Base-by-base conservation (phyloP, 2,888 invertebrate genomes). In the Hydrotaea diabolus region DNA sequence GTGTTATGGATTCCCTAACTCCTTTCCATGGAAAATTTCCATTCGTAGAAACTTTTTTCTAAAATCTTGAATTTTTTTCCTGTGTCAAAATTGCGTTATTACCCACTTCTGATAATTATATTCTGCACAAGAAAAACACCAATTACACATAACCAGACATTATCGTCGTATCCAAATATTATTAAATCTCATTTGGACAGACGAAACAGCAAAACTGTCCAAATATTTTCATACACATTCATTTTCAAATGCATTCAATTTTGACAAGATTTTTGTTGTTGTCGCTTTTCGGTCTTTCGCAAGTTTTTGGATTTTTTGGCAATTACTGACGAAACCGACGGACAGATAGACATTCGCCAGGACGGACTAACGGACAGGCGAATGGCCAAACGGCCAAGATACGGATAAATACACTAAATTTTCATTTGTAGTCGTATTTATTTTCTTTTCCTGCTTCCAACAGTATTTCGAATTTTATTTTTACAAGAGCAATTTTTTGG, bases 361-460 rank as follows among this genome's bases (percentile, higher is more conserved):
- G 81, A 85, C 82, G 55, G 76, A 79, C 76, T 72, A 26, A 31
- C 31, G 31, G 7, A 31, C 2, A 15, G 59, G 59, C 36, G 66
- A 43, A 7, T 69, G 69, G 77, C 73, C 80, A 79, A 77, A 46
- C 59, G 17, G 39, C 36, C 46, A n/a, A 57, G 43, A 43, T 26
- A 59, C 59, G 26, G 23, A 21, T 23, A 46, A 39, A 46, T 15
- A 23, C 89, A 89, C 86, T 87, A 88, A 89, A 88, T 87, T 87
- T 89, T 88, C 87, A 89, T 88, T 89, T 88, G 89, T 85, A 79
- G 79, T 71, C 71, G 17, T 87, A 23, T 21, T 87, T 86, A 82
- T 86, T 57, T 59, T 85, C 84, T 84, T 87, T 86, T 82, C 86
- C 88, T 88, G 89, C 72, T 79, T 77, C 59, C 73, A 83, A 80